Percentiles rank a stretch among this genome's conserved stretches.
Evolutionary conservation across 2,888 invertebrate genomes (phyloP).

Genomic region (Metellina segmentata): DNA sequence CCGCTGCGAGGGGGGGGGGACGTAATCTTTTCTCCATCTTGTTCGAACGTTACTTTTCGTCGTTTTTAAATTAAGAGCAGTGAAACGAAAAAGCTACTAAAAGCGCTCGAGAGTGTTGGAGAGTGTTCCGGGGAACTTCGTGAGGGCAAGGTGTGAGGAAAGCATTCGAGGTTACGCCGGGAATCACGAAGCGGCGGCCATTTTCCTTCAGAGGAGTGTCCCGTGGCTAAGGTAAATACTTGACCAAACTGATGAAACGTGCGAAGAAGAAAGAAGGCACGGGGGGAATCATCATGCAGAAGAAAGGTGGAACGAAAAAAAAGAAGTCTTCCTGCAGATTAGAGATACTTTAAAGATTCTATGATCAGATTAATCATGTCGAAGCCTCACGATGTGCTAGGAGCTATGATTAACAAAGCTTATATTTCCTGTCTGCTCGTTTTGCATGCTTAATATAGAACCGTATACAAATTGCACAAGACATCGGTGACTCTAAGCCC

Average conservation of each 20-base stretch:
- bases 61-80: no score
- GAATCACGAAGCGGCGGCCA: neutral
- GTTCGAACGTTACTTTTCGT: neutral
- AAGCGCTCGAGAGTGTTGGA: no score
- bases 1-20: no score
- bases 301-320: neutral
- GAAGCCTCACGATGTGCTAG: neutral
- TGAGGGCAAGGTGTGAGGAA: neutral
- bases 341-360: neutral
- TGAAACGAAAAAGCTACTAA: no score
- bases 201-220: neutral
- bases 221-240: conserved; percentile 17
- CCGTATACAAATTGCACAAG: no score
- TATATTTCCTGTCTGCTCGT: neutral
- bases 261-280: conserved; percentile 2
- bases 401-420: neutral
- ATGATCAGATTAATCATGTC: neutral
- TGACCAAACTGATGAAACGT: neutral
- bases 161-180: neutral
- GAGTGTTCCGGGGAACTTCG: neutral
- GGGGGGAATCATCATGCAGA: no score
- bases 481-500: no score
- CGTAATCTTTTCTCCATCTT: neutral
- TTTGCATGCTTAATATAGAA: neutral
- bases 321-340: neutral